A percentile compares a stretch with the other conserved stretches of the same genome.
These are phyloP conservation scores for Acheta domesticus DNA, from an alignment of 2,888 invertebrate species.

Conservation along the genomic window DNA sequence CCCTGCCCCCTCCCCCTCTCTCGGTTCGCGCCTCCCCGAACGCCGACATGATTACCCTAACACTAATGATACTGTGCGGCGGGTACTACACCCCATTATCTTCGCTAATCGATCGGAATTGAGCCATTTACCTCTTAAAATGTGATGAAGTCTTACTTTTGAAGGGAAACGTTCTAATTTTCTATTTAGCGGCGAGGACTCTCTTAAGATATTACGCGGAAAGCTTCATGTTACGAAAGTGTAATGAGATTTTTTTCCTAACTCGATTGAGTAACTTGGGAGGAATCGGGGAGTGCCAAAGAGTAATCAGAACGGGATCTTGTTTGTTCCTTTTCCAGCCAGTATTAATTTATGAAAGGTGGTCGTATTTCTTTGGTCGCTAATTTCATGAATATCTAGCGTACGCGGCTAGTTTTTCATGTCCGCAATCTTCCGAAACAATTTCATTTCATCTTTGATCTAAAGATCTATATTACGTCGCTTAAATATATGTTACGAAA, in stretches of 20 bases:
- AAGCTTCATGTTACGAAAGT: too few relatives aligned
- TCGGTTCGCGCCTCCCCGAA: neutral
- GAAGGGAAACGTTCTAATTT: neutral
- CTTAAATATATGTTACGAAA: neutral
- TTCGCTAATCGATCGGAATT: neutral
- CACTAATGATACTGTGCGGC: neutral
- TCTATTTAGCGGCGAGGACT: too few relatives aligned
- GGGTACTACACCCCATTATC: slow-evolving; percentile 8
- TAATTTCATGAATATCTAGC: neutral
- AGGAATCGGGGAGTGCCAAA: neutral
- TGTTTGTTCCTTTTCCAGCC: neutral
- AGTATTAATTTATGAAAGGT: neutral
- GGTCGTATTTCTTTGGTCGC: neutral
- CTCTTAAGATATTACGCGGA: too few relatives aligned
- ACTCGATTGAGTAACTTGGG: too few relatives aligned
- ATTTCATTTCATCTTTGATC: neutral
- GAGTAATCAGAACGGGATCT: neutral
- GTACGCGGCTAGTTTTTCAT: neutral
- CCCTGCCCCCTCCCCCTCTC: neutral
- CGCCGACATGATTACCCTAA: neutral
- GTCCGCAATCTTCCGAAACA: neutral
- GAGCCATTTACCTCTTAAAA: neutral
- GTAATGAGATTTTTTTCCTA: too few relatives aligned
- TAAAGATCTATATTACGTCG: neutral
- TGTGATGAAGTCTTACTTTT: neutral